Conservation (phyloP, 2,888 invertebrate species). For the Drosophila setosimentum region DNA sequence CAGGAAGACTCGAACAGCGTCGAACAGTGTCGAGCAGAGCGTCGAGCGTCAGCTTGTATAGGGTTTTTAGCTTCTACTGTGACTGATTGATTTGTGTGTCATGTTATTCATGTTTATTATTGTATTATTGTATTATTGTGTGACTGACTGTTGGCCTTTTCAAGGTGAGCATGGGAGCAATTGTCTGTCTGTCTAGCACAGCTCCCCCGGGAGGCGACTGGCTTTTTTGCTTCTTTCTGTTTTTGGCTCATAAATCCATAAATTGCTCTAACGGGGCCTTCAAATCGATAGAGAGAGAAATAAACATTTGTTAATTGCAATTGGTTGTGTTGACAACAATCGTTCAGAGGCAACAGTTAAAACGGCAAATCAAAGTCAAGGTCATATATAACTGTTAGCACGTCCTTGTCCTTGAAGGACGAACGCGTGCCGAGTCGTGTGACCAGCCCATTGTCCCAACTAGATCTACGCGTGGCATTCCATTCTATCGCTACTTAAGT, state of each 20-base stretch:
- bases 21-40: no score
- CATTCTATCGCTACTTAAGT: constrained; percentile 25
- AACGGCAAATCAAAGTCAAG: constrained; percentile 44
- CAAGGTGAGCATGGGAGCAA: constrained; percentile 55
- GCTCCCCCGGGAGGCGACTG: constrained; percentile 46
- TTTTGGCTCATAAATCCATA: constrained; percentile 40
- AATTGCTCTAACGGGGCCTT: constrained; percentile 49
- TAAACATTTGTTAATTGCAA: constrained; percentile 3
- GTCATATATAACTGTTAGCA: constrained; percentile 17
- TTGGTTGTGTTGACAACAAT: constrained; percentile 18
- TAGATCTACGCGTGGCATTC: constrained; percentile 39
- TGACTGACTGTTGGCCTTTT: constrained; percentile 18
- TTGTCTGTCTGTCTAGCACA: constrained; percentile 7
- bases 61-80: constrained; percentile 55
- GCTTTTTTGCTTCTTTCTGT: background rate
- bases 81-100: constrained; percentile 78
- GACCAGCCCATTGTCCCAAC: constrained; percentile 33
- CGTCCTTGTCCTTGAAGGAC: constrained; percentile 41
- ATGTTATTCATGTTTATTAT: constrained; percentile 18
- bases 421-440: constrained; percentile 50
- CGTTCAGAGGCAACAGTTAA: constrained; percentile 20
- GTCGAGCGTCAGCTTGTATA: background rate
- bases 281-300: constrained; percentile 8
- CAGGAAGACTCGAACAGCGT: constrained; percentile 47
- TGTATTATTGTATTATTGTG: background rate